Evolutionary conservation across 2,113 vertebrate genomes (phyloP).

Genomic region (Gallinago jamesoni): DNA sequence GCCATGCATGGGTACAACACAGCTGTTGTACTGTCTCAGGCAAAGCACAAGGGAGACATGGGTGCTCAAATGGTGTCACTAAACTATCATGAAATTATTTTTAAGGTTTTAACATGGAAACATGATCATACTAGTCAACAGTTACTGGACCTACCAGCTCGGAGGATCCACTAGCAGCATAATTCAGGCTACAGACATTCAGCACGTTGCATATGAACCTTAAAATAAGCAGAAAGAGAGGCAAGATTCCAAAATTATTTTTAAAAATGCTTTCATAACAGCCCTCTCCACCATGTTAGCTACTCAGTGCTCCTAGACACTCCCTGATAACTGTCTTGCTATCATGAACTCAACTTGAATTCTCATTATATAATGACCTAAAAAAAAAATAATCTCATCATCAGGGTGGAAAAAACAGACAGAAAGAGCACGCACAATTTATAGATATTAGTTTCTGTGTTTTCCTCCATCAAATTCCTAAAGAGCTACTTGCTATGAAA

Average conservation of each 20-base stretch:
- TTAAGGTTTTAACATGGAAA: constrained; percentile 17
- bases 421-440: neutral
- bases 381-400: neutral
- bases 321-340: neutral
- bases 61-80: constrained; percentile 43
- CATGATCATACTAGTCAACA: neutral
- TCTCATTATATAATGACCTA: constrained; percentile 11
- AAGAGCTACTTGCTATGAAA: neutral
- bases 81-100: constrained; percentile 39
- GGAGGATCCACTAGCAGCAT: neutral
- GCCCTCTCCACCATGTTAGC: neutral
- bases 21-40: neutral
- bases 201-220: neutral
- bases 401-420: neutral
- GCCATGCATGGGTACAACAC: neutral
- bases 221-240: constrained; percentile 51
- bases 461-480: neutral
- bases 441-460: neutral
- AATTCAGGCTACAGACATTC: neutral
- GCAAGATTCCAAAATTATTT: constrained; percentile 44
- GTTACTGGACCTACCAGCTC: constrained; percentile 7
- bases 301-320: neutral
- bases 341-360: neutral
- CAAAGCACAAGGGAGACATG: neutral
- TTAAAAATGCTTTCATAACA: constrained; percentile 39